Base-by-base conservation (phyloP, 2,113 vertebrate genomes). In the Turdus rufiventris region DNA sequence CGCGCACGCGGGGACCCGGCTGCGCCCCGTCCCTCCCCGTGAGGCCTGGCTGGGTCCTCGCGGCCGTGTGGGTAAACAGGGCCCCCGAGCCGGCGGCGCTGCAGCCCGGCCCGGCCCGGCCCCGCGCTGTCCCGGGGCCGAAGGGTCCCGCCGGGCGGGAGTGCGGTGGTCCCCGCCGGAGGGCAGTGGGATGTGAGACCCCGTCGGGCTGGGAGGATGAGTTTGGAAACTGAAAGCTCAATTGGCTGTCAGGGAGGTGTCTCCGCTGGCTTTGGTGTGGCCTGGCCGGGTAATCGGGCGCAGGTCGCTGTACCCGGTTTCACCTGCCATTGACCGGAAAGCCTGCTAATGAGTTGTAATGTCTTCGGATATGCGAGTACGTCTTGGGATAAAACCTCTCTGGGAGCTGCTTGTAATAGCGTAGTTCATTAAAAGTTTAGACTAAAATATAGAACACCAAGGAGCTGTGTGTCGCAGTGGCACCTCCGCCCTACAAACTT, bases 371-470 rank as follows among this genome's bases (percentile, higher is more conserved):
- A 7, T 26, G 4, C 15, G 29, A 0, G 8, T 28, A 0, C 5
- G 18, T 23, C 28, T 7, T 15, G 47, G 14, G 7, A 15, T 56
- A 31, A 33, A 75, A 23, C 9, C 9, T 25, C 2, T 31, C 24
- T 24, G 34, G 26, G 7, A 54, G 11, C 18, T 1, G 54, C 18
- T 2, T 14, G 19, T 53, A 15, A 7, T 24, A 53, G 31, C 7
- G 9, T 13, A 10, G 28, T 48, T 61, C 7, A 12, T 45, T 9
- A 14, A 5, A 65, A 87, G 81, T 68, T 47, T 12, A 18, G 40
- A 5, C 6, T 67, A 8, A 62, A 45, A 12, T 21, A 0, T 0
- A 1, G 2, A 5, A 25, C 7, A 0, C 11, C 1, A 9, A 24
- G 66, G 62, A 45, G 57, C 18, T 45, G 5, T 5, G 54, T 4